phyloP scores from a whole-genome alignment of 2,888 invertebrate species.

The Timandra comae region DNA sequence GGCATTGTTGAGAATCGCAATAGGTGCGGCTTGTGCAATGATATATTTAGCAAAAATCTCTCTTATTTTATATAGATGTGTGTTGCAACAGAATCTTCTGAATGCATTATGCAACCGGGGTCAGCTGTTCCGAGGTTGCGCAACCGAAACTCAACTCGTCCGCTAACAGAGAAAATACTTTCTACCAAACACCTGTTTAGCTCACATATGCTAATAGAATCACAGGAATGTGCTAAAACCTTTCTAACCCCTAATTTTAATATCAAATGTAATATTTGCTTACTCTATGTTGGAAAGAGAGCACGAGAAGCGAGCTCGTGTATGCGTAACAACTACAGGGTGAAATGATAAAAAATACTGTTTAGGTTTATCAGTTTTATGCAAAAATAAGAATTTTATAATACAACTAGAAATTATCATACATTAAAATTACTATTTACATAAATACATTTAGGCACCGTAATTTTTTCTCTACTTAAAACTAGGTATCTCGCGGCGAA shows the following conservation, averaged over 20 bases:
- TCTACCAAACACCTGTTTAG: conserved; percentile 54
- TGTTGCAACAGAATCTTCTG: conserved; percentile 58
- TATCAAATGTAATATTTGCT: no score
- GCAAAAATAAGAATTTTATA: conserved; percentile 70
- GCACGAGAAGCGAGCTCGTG: no score
- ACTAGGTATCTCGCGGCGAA: conserved; percentile 69
- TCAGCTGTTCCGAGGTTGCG: conserved; percentile 56
- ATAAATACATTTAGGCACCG: conserved; percentile 78
- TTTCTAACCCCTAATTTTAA: conserved; percentile 15
- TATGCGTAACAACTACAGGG: conserved; percentile 7
- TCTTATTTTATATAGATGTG: conserved; percentile 56
- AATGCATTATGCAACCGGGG: conserved; percentile 63
- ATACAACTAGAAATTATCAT: conserved; percentile 69
- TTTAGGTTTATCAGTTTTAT: conserved; percentile 61
- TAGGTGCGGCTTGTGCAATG: conserved; percentile 53
- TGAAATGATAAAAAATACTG: conserved; percentile 20
- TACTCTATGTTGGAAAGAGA: no score
- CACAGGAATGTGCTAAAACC: conserved; percentile 29
- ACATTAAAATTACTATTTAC: conserved; percentile 77
- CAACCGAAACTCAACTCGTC: conserved; percentile 35
- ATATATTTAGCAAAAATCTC: conserved; percentile 61
- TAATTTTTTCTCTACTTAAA: conserved; percentile 76
- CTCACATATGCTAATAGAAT: conserved; percentile 35
- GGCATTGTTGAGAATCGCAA: conserved; percentile 43
- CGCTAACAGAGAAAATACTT: conserved; percentile 54